phyloP scores from a whole-genome alignment of 2,113 vertebrate genomes.

The Tychaedon coryphoeus region DNA sequence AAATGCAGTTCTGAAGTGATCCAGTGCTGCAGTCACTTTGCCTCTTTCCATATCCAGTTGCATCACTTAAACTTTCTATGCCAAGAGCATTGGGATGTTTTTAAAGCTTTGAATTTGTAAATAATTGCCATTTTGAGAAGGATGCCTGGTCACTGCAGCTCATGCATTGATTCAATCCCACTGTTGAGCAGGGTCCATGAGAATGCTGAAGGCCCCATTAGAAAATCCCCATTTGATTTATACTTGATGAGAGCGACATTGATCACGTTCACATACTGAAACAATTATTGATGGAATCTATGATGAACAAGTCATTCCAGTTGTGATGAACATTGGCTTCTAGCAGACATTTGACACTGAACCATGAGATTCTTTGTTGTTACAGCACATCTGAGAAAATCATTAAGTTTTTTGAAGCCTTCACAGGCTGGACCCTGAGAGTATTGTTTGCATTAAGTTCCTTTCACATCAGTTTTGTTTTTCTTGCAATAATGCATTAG shows the following conservation, averaged over 20 bases:
- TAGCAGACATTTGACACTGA: constrained; percentile 50
- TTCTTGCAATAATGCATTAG: not conserved
- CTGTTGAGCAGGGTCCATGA: not conserved
- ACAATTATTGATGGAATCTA: constrained; percentile 51
- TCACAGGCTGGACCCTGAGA: not conserved
- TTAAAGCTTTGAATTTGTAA: not conserved
- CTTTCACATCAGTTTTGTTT: not conserved
- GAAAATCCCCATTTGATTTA: constrained; percentile 19
- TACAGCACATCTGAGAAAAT: constrained; percentile 58
- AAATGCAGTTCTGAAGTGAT: not conserved
- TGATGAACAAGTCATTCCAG: constrained; percentile 49
- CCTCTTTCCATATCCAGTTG: not conserved
- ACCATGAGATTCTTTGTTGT: constrained; percentile 58
- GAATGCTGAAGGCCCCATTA: constrained; percentile 13
- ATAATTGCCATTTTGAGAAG: not conserved
- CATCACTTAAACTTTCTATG: accelerated
- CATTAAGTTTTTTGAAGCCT: constrained; percentile 38
- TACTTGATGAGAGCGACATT: constrained; percentile 1
- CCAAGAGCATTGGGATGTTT: not conserved
- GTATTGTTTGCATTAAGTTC: constrained; percentile 5
- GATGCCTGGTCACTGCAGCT: not conserved
- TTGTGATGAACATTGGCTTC: constrained; percentile 38
- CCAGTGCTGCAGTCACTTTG: not conserved
- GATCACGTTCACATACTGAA: constrained; percentile 38
- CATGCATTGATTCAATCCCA: not conserved